Percentiles rank a stretch among this genome's conserved stretches.
Conservation (phyloP, 2,113 vertebrate species). For the Acrocephalus kingi region DNA sequence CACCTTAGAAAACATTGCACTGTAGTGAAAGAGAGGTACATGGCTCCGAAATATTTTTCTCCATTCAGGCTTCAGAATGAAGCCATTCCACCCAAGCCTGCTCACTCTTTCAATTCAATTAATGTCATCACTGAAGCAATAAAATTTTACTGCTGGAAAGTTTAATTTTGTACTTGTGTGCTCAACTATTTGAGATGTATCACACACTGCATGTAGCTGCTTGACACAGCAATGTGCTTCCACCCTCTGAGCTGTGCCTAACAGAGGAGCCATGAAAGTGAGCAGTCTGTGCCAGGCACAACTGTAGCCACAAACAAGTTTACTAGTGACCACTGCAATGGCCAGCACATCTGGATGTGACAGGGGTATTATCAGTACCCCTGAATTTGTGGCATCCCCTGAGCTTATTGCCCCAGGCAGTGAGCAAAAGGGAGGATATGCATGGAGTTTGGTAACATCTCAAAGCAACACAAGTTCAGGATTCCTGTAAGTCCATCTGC, state of each 20-base stretch:
- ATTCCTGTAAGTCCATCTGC: not conserved
- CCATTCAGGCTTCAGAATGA: not conserved
- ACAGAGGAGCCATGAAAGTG: not conserved
- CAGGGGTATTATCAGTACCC: not conserved
- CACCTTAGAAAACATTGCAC: not conserved
- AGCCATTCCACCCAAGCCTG: not conserved
- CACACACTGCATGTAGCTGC: not conserved
- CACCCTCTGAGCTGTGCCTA: not conserved
- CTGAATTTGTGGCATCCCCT: not conserved
- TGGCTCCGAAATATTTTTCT: not conserved
- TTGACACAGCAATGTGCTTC: not conserved
- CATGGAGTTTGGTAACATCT: not conserved
- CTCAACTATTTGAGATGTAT: not conserved
- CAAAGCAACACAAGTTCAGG: not conserved
- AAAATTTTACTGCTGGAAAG: not conserved
- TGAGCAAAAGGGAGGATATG: not conserved
- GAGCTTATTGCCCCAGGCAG: not conserved
- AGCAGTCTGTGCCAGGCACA: not conserved
- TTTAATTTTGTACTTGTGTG: not conserved
- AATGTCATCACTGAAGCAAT: not conserved
- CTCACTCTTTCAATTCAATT: not conserved
- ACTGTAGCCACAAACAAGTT: not conserved
- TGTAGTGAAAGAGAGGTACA: not conserved
- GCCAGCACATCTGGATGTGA: not conserved
- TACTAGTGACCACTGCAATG: not conserved